Base-by-base conservation (phyloP, 2,888 invertebrate genomes). In the Hypomecis atomaria region DNA sequence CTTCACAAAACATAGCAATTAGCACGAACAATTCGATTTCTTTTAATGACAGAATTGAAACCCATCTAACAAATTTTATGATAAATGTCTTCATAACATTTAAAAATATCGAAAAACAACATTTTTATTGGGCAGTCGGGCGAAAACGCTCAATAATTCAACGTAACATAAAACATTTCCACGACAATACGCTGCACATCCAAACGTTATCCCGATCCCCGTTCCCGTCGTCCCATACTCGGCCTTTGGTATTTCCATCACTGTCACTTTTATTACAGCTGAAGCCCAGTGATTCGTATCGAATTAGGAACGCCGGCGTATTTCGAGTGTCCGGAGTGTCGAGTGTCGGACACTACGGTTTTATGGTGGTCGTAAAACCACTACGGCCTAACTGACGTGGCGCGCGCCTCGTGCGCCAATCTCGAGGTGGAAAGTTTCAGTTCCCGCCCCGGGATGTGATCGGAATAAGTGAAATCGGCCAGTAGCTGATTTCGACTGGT, bases 291-390 rank as follows among this genome's bases (percentile, higher is more conserved):
- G 73, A 75, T 70, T 73, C 74, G 71, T 70, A 67, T 75, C 69
- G 71, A 73, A 75, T 77, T 71, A 77, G 73, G 69, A 75, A 74
- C 73, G 71, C 71, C 71, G 73, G 70, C 64, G 74, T 70, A 71
- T 66, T 69, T 67, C 53, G 62, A 66, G 67, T 68, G 68, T 69
- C 57, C 70, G 36, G 70, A 65, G 64, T 66, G 70, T 72, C 70
- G 59, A 50, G 56, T 60, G 59, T 65, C 60, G 48, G 65, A 65
- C 64, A 64, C 65, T 60, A 61, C 71, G 62, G 63, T 76, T 76
- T 78, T 75, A 78, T 72, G 69, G 59, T 61, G 61, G 55, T 66
- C 71, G 73, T 78, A 76, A 78, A 76, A 74, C 60, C 44, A 56
- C 57, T 67, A 63, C 59, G 59, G 61, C 62, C 59, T 71, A 65